These are phyloP conservation scores for Spodoptera littoralis DNA, from an alignment of 2,888 invertebrate species.

Conservation along the genomic window DNA sequence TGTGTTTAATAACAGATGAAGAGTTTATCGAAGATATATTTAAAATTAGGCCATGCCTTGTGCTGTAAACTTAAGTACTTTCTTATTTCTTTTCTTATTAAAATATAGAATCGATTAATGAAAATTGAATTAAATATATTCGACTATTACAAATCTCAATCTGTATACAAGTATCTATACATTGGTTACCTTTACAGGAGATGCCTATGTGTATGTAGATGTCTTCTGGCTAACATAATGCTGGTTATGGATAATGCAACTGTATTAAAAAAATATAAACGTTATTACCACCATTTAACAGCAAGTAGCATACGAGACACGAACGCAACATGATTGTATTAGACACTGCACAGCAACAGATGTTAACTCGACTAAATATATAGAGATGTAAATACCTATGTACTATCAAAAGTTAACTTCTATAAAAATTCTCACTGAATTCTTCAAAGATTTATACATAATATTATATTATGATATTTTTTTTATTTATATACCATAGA, in stretches of 20 bases:
- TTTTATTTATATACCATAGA: conserved; percentile 9
- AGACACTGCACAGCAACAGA: conserved; percentile 26
- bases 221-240: too few species aligned
- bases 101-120: too few species aligned
- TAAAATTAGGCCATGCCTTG: too few species aligned
- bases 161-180: too few species aligned
- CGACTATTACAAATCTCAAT: too few species aligned
- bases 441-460: conserved; percentile 34
- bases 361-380: conserved; percentile 30
- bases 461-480: conserved; percentile 7
- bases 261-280: background rate
- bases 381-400: conserved; percentile 46
- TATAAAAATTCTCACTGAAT: conserved; percentile 49
- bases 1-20: too few species aligned
- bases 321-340: conserved; percentile 27
- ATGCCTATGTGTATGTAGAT: too few species aligned
- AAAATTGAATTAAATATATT: too few species aligned
- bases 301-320: conserved; percentile 11
- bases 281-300: conserved; percentile 24
- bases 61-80: too few species aligned
- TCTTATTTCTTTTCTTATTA: too few species aligned
- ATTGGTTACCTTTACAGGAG: background rate
- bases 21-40: too few species aligned
- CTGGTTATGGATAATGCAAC: too few species aligned
- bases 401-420: conserved; percentile 51